Evolutionary conservation across 2,113 vertebrate genomes (phyloP), one percentile per base, ranked within the genome.

Genomic region (Paradisaea rubra): DNA sequence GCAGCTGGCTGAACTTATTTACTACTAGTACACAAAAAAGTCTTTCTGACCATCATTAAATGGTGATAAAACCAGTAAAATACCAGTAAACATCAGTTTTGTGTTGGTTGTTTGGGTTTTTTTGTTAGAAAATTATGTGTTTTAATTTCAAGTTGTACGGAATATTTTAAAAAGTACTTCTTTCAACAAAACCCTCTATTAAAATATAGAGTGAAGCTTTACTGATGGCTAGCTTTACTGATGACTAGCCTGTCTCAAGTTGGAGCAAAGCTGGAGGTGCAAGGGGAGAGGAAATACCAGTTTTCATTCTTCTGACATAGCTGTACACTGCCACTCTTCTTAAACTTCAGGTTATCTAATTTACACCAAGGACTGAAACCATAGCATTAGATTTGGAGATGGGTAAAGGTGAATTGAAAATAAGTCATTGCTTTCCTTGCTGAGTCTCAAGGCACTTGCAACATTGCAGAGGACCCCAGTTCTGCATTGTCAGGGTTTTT

Each of bases 1-100:
- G 60, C 88, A 95, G 64, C 92, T 95, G 91, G 56, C 60, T 74
- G 37, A 68, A 71, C 31, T n/a, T 80, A 92, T 63, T 93, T 64
- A 93, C 49, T 71, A 28, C 41, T 24, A 57, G 37, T 49, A 53
- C 14, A 86, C 47, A 86, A 90, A 81, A 90, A 83, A 57, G 10
- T 65, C 79, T 91, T 90, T 90, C 72, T 74, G 80, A 33, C 47
- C 28, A 37, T 63, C 22, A 47, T 47, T 33, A 52, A 84, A 83
- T 42, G 68, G 21, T 33, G 74, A 63, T 68, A 92, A 60, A 10
- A 47, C 28, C 60, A 61, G 39, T 41, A 45, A 88, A 85, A 61
- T 4, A 30, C 7, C 60, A 56, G 39, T 42, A 80, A 88, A 72
- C 49, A 33, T 11, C 19, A 66, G 13, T 30, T 86, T 74, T 9